These are phyloP conservation scores for Gymnorhina tibicen DNA, from an alignment of 2,113 vertebrate species.

Conservation along the genomic window DNA sequence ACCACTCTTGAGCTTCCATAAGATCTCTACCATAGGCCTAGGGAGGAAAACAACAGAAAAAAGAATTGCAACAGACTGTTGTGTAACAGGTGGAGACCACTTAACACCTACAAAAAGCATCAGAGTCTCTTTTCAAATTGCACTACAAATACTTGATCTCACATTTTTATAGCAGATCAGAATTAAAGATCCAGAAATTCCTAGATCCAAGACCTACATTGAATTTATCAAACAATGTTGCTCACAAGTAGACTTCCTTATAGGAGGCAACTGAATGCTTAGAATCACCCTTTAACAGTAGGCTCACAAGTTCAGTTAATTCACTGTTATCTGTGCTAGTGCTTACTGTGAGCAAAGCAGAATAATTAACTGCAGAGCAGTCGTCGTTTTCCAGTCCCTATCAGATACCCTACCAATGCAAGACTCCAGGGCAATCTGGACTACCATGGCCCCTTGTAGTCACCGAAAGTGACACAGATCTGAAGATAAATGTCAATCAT, in stretches of 20 bases:
- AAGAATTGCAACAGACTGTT: neutral
- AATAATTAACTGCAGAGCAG: neutral
- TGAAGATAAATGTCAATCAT: neutral
- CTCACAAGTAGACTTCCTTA: neutral
- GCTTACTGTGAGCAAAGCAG: neutral
- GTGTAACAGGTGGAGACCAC: neutral
- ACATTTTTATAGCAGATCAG: neutral
- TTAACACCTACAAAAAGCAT: neutral
- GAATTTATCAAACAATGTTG: neutral
- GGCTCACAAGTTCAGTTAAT: neutral
- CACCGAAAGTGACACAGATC: neutral
- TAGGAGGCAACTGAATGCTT: neutral
- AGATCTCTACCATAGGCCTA: slow-evolving; percentile 96
- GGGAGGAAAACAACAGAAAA: neutral
- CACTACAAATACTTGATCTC: neutral
- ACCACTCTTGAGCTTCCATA: slow-evolving; percentile 99
- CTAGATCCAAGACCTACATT: neutral
- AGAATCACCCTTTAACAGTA: neutral
- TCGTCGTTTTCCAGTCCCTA: neutral
- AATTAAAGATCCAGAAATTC: neutral
- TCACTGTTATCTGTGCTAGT: neutral
- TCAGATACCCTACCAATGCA: neutral
- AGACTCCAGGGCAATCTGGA: neutral
- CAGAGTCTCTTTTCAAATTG: neutral
- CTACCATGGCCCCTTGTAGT: neutral